Conservation (phyloP, 2,888 invertebrate species). For the Vanessa cardui region DNA sequence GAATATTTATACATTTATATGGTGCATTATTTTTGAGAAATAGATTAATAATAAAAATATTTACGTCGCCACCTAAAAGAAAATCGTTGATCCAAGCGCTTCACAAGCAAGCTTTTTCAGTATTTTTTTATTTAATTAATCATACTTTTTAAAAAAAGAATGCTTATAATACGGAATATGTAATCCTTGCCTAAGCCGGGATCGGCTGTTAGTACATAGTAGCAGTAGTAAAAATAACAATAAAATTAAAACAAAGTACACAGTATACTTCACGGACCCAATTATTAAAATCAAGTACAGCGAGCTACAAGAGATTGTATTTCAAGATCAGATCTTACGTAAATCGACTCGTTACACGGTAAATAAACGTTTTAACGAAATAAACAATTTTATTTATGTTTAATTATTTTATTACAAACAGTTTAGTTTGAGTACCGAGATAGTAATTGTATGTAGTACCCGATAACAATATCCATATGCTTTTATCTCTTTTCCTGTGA, state of each 20-base stretch:
- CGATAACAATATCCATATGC: background rate
- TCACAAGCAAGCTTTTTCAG: too few relatives aligned
- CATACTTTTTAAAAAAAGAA: too few relatives aligned
- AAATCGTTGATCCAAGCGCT: too few relatives aligned
- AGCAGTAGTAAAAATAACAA: too few relatives aligned
- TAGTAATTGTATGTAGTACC: background rate
- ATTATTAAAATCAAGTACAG: constrained; percentile 9
- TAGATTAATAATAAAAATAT: too few relatives aligned
- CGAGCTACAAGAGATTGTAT: constrained; percentile 1
- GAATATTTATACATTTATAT: too few relatives aligned
- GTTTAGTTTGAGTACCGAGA: background rate
- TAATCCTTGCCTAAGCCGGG: background rate
- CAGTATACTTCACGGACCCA: background rate
- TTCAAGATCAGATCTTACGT: constrained; percentile 13
- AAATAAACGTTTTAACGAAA: background rate
- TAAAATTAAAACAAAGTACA: background rate
- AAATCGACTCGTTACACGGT: background rate
- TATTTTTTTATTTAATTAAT: too few relatives aligned
- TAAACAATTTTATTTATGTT: too few relatives aligned
- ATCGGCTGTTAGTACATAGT: too few relatives aligned
- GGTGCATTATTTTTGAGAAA: too few relatives aligned
- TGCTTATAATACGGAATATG: too few relatives aligned
- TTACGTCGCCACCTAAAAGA: too few relatives aligned
- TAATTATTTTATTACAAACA: background rate
- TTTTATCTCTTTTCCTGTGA: constrained; percentile 1